Base-by-base conservation (phyloP, 2,113 vertebrate species). In the Pogona vitticeps region DNA sequence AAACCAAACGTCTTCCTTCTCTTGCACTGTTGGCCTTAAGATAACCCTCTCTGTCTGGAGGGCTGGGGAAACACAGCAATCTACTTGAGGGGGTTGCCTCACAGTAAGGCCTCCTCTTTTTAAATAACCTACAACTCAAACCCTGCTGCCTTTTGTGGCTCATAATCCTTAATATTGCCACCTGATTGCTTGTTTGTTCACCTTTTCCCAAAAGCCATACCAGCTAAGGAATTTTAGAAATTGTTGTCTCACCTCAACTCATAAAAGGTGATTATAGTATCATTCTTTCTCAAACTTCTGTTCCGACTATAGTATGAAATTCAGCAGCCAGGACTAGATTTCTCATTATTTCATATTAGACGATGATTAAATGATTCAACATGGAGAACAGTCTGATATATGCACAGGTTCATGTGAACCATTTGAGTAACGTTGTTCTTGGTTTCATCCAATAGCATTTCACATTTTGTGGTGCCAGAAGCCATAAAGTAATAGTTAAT, bases 361-460 rank as follows among this genome's bases (percentile, higher is more conserved):
- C 38, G 58, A 28, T 88, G 88, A 94, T 93, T 93, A 96, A 94
- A 93, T 94, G 59, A 28, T 85, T 88, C 90, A 86, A 92, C 83
- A 85, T 92, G 75, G 87, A 90, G 90, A 93, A 92, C 89, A 52
- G 59, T 89, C 93, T 92, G 33, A 91, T 96, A 88, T 87, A 73
- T 80, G 68, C 20, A 86, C 76, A 71, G 87, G 86, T 90, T 93
- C 92, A 91, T 86, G 86, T 83, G 76, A 92, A 68, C 79, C 63
- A 84, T 94, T 95, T 88, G 58, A 90, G 86, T 86, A 91, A 91
- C 91, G 85, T 92, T 88, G 90, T 88, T 82, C 68, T 91, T 94
- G 31, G 93, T 95, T 85, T 89, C 73, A 92, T 79, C 72, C 87
- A 94, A 83, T 71, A 89, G 26, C 31, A 89, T 92, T 93, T 91